Evolutionary conservation across 2,888 invertebrate species (phyloP).

Genomic region (Orthosia gracilis): DNA sequence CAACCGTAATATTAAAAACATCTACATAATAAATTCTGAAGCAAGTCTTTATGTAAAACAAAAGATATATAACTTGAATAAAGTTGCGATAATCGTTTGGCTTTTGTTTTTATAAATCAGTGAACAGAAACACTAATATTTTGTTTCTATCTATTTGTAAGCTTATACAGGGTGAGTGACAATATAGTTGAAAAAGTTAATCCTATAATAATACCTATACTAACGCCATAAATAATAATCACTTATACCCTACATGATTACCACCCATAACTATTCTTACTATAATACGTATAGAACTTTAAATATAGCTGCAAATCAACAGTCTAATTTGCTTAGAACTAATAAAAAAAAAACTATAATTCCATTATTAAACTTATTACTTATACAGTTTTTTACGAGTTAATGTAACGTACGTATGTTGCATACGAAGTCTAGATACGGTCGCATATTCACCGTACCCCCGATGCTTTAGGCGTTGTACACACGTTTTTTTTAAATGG

Average conservation of each 20-base stretch:
- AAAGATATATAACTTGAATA: conserved; percentile 20
- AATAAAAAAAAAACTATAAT: conserved; percentile 20
- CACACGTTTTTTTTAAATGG: conserved; percentile 7
- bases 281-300: conserved; percentile 3
- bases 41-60: conserved; percentile 18
- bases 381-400: conserved; percentile 17
- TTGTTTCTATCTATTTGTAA: conserved; percentile 61
- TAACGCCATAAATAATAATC: too few species aligned
- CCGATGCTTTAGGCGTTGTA: conserved; percentile 7
- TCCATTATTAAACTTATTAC: neutral
- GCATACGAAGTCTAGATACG: conserved; percentile 26
- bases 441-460: conserved; percentile 25
- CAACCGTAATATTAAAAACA: neutral
- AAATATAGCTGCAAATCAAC: conserved; percentile 42
- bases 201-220: too few species aligned
- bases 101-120: conserved; percentile 68
- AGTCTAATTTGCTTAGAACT: conserved; percentile 44
- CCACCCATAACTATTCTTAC: conserved; percentile 21
- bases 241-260: neutral
- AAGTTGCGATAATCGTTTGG: conserved; percentile 67
- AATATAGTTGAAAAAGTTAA: too few species aligned
- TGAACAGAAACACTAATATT: conserved; percentile 60
- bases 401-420: conserved; percentile 27
- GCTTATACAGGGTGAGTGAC: conserved; percentile 30
- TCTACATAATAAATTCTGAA: conserved; percentile 8